Percentiles rank a stretch among this genome's conserved stretches.
These are phyloP conservation scores for Sminthurides aquaticus DNA, from an alignment of 2,888 invertebrate species.

Conservation along the genomic window DNA sequence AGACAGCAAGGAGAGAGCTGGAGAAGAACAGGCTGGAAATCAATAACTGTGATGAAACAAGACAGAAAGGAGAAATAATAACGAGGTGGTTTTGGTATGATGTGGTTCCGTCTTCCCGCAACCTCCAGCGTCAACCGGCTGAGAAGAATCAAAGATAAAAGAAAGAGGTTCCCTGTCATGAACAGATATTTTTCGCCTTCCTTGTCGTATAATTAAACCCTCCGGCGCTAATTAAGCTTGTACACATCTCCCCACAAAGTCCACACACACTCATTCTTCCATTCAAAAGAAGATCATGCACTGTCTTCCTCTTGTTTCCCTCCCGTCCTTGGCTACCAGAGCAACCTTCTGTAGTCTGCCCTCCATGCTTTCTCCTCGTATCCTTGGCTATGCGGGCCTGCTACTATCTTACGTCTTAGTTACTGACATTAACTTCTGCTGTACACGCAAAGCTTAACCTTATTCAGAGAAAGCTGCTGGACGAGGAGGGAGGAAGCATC, in stretches of 20 bases:
- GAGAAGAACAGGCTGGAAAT: neutral
- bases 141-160: neutral
- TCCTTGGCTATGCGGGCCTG: too few species aligned
- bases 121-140: neutral
- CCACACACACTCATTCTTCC: neutral
- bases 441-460: too few species aligned
- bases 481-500: too few species aligned
- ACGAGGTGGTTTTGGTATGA: neutral
- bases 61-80: neutral
- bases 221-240: conserved; percentile 30
- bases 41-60: neutral
- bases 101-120: neutral
- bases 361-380: too few species aligned
- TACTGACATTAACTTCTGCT: too few species aligned
- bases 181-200: conserved; percentile 22
- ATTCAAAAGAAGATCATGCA: too few species aligned
- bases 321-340: too few species aligned
- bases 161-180: conserved; percentile 21
- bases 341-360: too few species aligned
- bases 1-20: neutral
- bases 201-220: conserved; percentile 26
- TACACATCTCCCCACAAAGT: conserved; percentile 26
- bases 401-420: too few species aligned
- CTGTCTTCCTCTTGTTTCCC: too few species aligned
- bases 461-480: too few species aligned